A percentile compares a stretch with the other conserved stretches of the same genome.
Conservation (phyloP, 2,797 vertebrate species). For the Synaphobranchus kaupii region DNA sequence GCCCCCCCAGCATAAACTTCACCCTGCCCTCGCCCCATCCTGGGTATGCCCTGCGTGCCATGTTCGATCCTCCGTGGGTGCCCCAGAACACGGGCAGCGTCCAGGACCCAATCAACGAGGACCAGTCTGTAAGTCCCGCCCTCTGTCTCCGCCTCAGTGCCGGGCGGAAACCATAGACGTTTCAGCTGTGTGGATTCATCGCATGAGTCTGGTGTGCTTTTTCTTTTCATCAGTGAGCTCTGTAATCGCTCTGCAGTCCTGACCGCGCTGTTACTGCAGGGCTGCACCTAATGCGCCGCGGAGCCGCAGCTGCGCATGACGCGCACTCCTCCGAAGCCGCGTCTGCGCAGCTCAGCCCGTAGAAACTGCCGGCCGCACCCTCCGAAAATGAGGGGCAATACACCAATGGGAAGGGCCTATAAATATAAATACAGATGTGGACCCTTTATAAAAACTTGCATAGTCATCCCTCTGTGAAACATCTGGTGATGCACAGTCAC, state of each 20-base stretch:
- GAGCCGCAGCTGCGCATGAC: neutral
- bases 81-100: conserved; percentile 95
- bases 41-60: conserved; percentile 98
- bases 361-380: neutral
- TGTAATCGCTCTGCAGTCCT: neutral
- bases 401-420: neutral
- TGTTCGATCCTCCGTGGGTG: conserved; percentile 98
- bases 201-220: conserved; percentile 13
- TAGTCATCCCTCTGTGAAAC: neutral
- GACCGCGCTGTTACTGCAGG: neutral
- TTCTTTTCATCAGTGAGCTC: neutral
- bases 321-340: neutral
- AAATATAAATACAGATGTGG: neutral
- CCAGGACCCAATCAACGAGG: conserved; percentile 96
- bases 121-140: conserved; percentile 89
- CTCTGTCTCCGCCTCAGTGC: neutral
- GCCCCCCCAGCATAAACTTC: conserved; percentile 98
- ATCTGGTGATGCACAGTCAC: neutral
- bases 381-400: neutral
- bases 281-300: neutral
- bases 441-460: neutral
- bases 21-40: conserved; percentile 95
- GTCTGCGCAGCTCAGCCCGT: neutral
- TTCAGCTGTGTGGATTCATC: neutral
- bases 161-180: neutral